Base-by-base conservation (phyloP, 2,888 invertebrate genomes). In the Acrobeloides nanus region DNA sequence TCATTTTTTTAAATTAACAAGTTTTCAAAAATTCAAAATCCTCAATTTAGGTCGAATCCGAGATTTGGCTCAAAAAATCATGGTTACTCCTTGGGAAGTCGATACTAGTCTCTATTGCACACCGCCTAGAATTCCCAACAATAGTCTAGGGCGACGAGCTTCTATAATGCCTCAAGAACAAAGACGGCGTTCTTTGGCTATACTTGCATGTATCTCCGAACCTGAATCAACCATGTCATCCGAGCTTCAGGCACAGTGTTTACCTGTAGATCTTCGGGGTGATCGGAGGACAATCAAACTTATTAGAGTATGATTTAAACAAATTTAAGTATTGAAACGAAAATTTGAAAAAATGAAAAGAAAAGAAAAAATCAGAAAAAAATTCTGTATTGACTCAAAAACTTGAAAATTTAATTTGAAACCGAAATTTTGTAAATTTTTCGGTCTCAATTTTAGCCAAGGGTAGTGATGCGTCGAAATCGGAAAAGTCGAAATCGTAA, bases 231-330 rank as follows among this genome's bases (percentile, higher is more conserved):
- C 76, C 51, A 61, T 77, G 59, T 75, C 77, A 24, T 74, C 77
- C 18, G 75, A 78, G 26, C 52, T 67, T 48, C 73, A 81, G 48
- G 78, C 80, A 29, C 77, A 78, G 51, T 81, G 80, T 59, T 75
- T 82, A 6, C 82, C 82, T 1, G 80, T 81, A 1, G 78, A 79
- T 56, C 80, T 80, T 66, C 76, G 79, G 38, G 76, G 78, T 20
- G 78, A 80, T 42, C 78, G 80, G 59, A 79, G 80, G 57, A 80
- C 82, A 62, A 76, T 79, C 35, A 79, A 80, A 55, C 75, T 81
- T 20, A 80, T 82, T 54, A 80, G 81, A 77, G 81, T 81, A 67
- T 68, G 75, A n/a, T n/a, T n/a, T n/a, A n/a, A n/a, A n/a, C n/a
- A n/a, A n/a, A n/a, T n/a, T n/a, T n/a, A n/a, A n/a, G n/a, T n/a